Percentiles rank a stretch among this genome's conserved stretches.
Conservation (phyloP, 1,140 invertebrate genomes). For the Bombus confusus region DNA sequence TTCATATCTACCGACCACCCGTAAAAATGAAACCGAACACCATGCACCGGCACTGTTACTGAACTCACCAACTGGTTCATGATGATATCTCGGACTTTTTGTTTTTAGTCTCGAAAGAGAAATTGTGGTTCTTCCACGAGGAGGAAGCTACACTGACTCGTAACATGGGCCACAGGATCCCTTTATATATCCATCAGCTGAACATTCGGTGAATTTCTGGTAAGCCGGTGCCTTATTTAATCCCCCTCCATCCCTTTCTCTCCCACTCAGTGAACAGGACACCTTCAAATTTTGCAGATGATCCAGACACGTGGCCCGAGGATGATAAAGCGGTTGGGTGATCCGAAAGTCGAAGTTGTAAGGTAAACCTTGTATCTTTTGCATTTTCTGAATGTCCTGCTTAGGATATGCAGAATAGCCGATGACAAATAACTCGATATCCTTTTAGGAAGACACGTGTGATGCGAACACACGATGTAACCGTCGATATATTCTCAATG, state of each 20-base stretch:
- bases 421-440: not conserved
- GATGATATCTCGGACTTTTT: conserved; percentile 21
- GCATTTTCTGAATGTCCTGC: not conserved
- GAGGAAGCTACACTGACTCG: conserved; percentile 63
- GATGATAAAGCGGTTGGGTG: not conserved
- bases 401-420: not conserved
- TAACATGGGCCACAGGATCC: conserved; percentile 41
- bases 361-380: not conserved
- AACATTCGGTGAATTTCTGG: conserved; percentile 61
- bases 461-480: no score
- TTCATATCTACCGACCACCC: not conserved
- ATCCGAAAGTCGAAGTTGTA: not conserved
- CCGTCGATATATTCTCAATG: not conserved
- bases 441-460: not conserved
- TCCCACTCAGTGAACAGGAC: conserved; percentile 39
- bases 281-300: conserved; percentile 61
- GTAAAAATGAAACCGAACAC: not conserved
- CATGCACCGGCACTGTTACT: not conserved
- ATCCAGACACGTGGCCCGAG: conserved; percentile 2
- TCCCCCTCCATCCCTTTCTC: conserved; percentile 33
- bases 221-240: conserved; percentile 61
- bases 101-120: not conserved
- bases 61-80: conserved; percentile 63
- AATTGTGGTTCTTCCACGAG: conserved; percentile 6
- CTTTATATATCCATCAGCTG: conserved; percentile 69